Percentiles rank a stretch among this genome's conserved stretches.
Conservation (phyloP, 2,888 invertebrate species). For the Clanis bilineata region DNA sequence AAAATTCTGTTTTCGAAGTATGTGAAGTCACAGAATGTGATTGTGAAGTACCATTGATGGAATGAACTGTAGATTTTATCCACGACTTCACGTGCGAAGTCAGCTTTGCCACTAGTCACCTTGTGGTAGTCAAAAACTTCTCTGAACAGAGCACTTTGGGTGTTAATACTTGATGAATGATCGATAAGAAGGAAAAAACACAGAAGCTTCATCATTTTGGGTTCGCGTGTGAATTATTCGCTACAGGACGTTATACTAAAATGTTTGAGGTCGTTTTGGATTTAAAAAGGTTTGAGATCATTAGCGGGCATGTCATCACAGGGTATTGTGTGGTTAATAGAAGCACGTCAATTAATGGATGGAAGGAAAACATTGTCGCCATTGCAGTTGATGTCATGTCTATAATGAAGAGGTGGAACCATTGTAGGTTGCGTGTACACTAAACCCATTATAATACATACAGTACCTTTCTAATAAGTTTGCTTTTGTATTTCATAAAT, state of each 20-base stretch:
- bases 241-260: conserved; percentile 43
- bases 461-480: too few species aligned
- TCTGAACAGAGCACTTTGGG: conserved; percentile 42
- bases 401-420: conserved; percentile 6
- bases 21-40: conserved; percentile 73
- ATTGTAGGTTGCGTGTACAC: background rate
- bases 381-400: conserved; percentile 32
- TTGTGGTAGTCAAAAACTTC: conserved; percentile 59
- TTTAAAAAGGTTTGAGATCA: conserved; percentile 51
- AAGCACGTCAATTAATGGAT: conserved; percentile 69
- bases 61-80: conserved; percentile 66
- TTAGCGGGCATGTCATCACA: conserved; percentile 56
- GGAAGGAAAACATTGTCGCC: conserved; percentile 49
- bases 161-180: conserved; percentile 31
- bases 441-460: background rate
- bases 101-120: conserved; percentile 51
- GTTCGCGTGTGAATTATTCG: conserved; percentile 32
- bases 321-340: conserved; percentile 54
- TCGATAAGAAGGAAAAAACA: conserved; percentile 36
- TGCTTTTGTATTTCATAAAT: too few species aligned
- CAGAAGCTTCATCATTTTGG: conserved; percentile 45
- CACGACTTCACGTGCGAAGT: conserved; percentile 62
- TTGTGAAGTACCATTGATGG: conserved; percentile 70
- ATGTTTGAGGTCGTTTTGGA: conserved; percentile 47
- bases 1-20: conserved; percentile 73